Evolutionary conservation across 1,140 invertebrate species (phyloP).

Genomic region (Drosophila burlai): DNA sequence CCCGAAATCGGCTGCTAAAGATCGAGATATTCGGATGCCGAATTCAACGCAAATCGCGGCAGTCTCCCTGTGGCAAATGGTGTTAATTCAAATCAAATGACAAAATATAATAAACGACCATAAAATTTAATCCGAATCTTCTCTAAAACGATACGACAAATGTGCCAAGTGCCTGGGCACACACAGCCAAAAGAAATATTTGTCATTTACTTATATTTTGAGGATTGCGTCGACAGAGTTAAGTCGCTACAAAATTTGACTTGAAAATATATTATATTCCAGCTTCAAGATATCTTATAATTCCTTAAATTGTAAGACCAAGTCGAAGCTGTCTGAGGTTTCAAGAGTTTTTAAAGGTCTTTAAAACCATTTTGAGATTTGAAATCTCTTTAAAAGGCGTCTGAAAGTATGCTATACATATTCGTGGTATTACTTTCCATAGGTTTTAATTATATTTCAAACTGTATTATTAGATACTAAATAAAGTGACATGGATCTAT

Average conservation of each 20-base stretch:
- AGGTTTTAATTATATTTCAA: too few species aligned
- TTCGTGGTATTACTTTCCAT: too few species aligned
- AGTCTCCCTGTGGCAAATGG: conserved; percentile 10
- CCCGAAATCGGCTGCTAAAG: too few species aligned
- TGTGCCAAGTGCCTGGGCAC: conserved; percentile 55
- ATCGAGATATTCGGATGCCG: conserved; percentile 8
- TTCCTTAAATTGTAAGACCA: background rate
- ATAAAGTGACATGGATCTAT: background rate
- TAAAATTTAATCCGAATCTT: conserved; percentile 76
- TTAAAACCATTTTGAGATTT: background rate
- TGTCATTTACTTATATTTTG: background rate
- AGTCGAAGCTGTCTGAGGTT: background rate
- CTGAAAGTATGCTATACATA: background rate
- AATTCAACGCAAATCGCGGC: conserved; percentile 32
- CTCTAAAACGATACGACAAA: conserved; percentile 65
- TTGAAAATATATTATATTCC: too few species aligned
- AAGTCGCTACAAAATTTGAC: background rate
- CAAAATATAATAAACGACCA: conserved; percentile 80
- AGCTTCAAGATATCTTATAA: background rate
- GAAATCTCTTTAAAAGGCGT: background rate
- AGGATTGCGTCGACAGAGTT: background rate
- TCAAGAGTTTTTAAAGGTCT: background rate
- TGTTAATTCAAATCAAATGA: conserved; percentile 80
- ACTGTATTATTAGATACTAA: too few species aligned
- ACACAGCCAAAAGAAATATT: conserved; percentile 6